Percentiles rank a stretch among this genome's conserved stretches.
Evolutionary conservation across 2,113 vertebrate species (phyloP).

Genomic region (Typhlomys cinereus): DNA sequence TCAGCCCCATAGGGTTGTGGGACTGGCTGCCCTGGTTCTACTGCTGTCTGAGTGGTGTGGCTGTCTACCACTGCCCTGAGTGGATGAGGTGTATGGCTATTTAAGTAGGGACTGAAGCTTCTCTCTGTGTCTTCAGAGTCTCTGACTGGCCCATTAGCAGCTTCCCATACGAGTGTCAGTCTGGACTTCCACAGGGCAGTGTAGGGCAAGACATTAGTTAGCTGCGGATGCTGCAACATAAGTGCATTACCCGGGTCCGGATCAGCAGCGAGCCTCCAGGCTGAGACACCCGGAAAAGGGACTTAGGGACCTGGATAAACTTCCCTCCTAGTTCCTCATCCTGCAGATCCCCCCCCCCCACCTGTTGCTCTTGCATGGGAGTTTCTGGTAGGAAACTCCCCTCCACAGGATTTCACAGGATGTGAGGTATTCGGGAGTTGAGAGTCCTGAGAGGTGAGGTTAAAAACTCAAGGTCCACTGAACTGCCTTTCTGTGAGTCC

Average conservation of each 20-base stretch:
- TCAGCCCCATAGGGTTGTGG: fast-evolving
- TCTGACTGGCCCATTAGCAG: neutral
- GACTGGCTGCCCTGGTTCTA: neutral
- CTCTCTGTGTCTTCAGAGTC: too few species aligned
- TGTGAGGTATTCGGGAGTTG: neutral
- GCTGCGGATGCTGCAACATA: conserved; percentile 46
- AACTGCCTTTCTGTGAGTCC: neutral
- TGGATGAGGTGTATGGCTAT: neutral
- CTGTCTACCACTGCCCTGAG: conserved; percentile 55
- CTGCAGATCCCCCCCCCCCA: neutral
- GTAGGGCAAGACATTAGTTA: neutral
- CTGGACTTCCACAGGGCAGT: neutral
- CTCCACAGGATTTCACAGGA: neutral
- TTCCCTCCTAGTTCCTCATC: neutral
- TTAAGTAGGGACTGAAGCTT: neutral
- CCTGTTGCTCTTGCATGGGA: neutral
- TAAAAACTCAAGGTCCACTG: neutral
- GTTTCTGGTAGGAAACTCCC: conserved; percentile 27
- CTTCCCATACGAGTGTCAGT: neutral
- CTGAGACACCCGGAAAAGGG: neutral
- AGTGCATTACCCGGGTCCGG: neutral
- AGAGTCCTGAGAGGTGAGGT: neutral
- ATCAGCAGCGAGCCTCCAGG: neutral
- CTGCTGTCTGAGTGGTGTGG: conserved; percentile 1
- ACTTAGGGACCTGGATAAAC: neutral